These are phyloP conservation scores for Plestiodon gilberti DNA, from an alignment of 2,113 vertebrate genomes.

Conservation along the genomic window DNA sequence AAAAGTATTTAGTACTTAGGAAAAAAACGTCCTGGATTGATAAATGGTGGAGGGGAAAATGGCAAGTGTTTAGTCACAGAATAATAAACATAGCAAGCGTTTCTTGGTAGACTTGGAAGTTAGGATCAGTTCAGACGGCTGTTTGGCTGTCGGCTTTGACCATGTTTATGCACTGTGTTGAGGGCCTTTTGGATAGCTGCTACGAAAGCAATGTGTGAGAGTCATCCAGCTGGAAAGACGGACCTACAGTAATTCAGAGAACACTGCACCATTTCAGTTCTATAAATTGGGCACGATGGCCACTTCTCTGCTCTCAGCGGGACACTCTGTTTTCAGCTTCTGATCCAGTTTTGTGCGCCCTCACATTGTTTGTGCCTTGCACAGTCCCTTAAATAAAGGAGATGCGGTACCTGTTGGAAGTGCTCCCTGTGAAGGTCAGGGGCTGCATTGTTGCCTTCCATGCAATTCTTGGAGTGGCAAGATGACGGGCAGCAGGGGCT, in stretches of 20 bases:
- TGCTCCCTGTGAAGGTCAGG: too few species aligned
- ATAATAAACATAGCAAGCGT: not conserved
- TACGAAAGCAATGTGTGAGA: not conserved
- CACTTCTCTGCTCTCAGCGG: not conserved
- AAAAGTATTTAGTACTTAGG: too few species aligned
- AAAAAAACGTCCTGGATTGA: not conserved
- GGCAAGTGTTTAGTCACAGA: not conserved
- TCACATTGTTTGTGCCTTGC: too few species aligned
- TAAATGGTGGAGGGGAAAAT: not conserved
- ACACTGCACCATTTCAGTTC: not conserved
- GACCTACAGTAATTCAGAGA: too few species aligned
- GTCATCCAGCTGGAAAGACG: constrained; percentile 1
- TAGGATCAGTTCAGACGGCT: not conserved
- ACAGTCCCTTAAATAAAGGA: too few species aligned
- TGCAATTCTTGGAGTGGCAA: too few species aligned
- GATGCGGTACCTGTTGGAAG: too few species aligned
- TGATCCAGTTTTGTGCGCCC: too few species aligned
- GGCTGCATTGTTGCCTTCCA: too few species aligned
- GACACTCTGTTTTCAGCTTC: too few species aligned
- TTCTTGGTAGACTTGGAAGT: not conserved
- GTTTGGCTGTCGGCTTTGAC: not conserved
- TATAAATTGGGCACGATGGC: not conserved
- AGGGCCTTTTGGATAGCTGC: not conserved
- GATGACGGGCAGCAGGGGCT: too few species aligned
- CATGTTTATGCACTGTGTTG: not conserved